A percentile compares a stretch with the other conserved stretches of the same genome.
Conservation (phyloP, 2,797 vertebrate genomes). For the Siniperca obscura region DNA sequence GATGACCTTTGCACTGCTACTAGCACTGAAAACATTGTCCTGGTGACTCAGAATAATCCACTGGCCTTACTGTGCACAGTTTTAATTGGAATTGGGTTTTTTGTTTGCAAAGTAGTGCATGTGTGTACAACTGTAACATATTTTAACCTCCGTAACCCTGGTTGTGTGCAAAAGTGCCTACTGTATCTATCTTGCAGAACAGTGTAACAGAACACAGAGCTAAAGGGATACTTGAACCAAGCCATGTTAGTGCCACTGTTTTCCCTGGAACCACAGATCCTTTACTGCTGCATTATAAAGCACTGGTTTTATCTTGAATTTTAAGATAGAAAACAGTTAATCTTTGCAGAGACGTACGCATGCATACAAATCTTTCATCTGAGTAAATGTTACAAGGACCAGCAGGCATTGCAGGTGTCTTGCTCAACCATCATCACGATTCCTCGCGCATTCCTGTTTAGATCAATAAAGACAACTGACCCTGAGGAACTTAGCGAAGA, state of each 20-base stretch:
- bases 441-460: conserved; percentile 36
- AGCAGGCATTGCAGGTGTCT: conserved; percentile 37
- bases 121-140: background rate
- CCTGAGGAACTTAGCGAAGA: conserved; percentile 14
- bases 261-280: conserved; percentile 8
- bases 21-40: background rate
- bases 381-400: conserved; percentile 43
- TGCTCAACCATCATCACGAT: conserved; percentile 36
- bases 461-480: conserved; percentile 57
- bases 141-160: background rate
- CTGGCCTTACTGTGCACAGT: too few species aligned
- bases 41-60: background rate
- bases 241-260: background rate
- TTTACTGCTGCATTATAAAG: conserved; percentile 17
- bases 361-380: conserved; percentile 38
- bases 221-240: background rate
- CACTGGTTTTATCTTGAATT: conserved; percentile 1
- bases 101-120: background rate
- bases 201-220: background rate
- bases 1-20: background rate
- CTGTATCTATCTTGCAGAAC: background rate
- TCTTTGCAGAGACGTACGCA: background rate
- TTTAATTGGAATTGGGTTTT: background rate
- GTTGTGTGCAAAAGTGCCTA: background rate
- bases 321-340: background rate